Conservation (phyloP, 2,888 invertebrate species). For the Nematopogon swammerdamellus region DNA sequence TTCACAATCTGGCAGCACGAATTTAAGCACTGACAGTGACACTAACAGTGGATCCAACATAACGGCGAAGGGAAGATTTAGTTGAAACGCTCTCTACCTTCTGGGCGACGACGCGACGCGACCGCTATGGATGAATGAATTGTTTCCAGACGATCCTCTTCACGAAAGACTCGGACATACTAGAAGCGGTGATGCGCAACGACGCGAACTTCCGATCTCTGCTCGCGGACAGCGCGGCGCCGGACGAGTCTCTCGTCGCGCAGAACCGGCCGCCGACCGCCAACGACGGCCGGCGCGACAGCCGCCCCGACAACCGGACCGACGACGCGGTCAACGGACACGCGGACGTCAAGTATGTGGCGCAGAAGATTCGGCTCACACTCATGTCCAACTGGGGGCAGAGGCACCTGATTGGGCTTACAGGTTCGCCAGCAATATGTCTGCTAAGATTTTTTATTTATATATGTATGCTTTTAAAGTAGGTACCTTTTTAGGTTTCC, state of each 20-base stretch:
- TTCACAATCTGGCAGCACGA: too few species aligned
- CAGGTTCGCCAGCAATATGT: constrained; percentile 32
- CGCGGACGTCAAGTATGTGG: constrained; percentile 28
- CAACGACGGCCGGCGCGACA: constrained; percentile 30
- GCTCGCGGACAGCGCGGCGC: constrained; percentile 30
- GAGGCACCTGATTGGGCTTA: constrained; percentile 55
- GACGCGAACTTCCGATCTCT: constrained; percentile 41
- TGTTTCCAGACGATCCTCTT: constrained; percentile 79
- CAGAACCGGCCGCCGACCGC: constrained; percentile 61
- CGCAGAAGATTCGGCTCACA: constrained; percentile 48
- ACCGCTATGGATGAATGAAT: too few species aligned
- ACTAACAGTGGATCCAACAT: too few species aligned
- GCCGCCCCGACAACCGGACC: constrained; percentile 22
- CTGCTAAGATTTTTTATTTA: background rate
- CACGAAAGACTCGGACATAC: constrained; percentile 70
- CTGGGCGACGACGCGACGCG: too few species aligned
- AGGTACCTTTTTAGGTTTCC: too few species aligned
- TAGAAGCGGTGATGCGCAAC: constrained; percentile 47
- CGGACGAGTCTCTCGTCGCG: constrained; percentile 19
- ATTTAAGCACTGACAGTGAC: too few species aligned
- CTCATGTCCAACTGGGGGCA: constrained; percentile 66
- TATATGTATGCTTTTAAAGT: too few species aligned
- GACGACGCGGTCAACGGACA: constrained; percentile 19
- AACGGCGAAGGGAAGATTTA: too few species aligned
- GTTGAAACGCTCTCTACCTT: too few species aligned